These are phyloP conservation scores for Nibea coibor DNA, from an alignment of 2,113 vertebrate genomes.

Conservation along the genomic window DNA sequence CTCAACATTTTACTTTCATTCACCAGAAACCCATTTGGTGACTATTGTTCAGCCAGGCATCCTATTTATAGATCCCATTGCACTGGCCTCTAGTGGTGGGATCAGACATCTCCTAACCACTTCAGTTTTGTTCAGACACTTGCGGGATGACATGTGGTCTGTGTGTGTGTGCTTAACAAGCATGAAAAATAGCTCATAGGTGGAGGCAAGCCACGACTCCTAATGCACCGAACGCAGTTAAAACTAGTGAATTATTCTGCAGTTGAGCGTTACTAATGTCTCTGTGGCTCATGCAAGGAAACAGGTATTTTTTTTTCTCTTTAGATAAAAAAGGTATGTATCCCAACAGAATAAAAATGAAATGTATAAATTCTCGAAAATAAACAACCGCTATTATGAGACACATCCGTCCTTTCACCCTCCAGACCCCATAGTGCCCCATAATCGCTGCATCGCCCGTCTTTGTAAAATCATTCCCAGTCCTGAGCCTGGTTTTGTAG, in stretches of 20 bases:
- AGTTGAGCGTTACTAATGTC: slow-evolving; percentile 21
- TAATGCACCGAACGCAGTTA: slow-evolving; percentile 20
- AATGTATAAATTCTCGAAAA: background rate
- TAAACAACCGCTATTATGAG: background rate
- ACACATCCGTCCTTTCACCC: background rate
- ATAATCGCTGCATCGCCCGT: too few species aligned
- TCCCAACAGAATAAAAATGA: background rate
- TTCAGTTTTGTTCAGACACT: slow-evolving; percentile 1
- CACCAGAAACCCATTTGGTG: slow-evolving; percentile 34
- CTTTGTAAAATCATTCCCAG: too few species aligned
- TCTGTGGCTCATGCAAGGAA: background rate
- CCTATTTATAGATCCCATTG: slow-evolving; percentile 46
- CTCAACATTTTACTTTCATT: slow-evolving; percentile 47
- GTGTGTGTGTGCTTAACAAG: slow-evolving; percentile 18
- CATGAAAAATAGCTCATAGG: slow-evolving; percentile 43
- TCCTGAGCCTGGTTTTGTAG: too few species aligned
- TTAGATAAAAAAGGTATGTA: too few species aligned
- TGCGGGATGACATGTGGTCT: background rate
- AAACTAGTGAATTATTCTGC: slow-evolving; percentile 40
- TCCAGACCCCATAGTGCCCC: too few species aligned
- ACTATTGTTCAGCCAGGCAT: slow-evolving; percentile 38
- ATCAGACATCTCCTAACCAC: slow-evolving; percentile 38
- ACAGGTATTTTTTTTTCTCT: background rate
- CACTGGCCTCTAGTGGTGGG: slow-evolving; percentile 55
- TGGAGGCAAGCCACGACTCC: slow-evolving; percentile 27